Base-by-base conservation (phyloP, 2,113 vertebrate genomes). In the Genyomyrus donnyi region DNA sequence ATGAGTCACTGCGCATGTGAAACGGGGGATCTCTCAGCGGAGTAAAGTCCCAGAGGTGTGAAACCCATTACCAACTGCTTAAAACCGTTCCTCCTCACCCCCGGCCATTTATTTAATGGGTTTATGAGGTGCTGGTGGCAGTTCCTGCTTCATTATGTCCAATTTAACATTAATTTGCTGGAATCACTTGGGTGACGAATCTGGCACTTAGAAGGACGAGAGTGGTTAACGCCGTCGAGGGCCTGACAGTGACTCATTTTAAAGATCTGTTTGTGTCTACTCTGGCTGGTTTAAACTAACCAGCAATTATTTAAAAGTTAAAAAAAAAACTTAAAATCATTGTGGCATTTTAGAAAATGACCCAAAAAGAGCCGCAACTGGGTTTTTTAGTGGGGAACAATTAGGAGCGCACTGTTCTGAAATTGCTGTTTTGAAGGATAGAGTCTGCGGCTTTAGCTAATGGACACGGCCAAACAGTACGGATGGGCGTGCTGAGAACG, bases 61-160 rank as follows among this genome's bases (percentile, higher is more conserved):
- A 95, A 95, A 93, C 90, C 89, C 92, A 94, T 95, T 94, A 94
- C 93, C 92, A 92, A 90, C 74, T 91, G 90, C 89, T 89, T 89
- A 92, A 89, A 49, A 89, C 80, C 56, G 58, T 86, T 88, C n/a
- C 90, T 56, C 48, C 48, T 45, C n/a, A 56, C 27, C 50, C 27
- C 85, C 2, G 8, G 31, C 89, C 90, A 91, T 70, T 92, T 92
- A 90, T 83, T 35, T 27, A 90, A 87, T 70, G 90, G 91, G 91
- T 92, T 93, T 92, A 92, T 87, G 87, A 89, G 88, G 53, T 88
- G 27, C 90, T 83, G 24, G 58, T 85, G 19, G 5, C 48, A 49
- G 11, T 42, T 89, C 62, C 42, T 58, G 89, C 27, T 87, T 91
- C 88, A 84, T 91, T 89, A 77, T n/a, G 39, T 66, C 48, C 89